These are phyloP conservation scores for Calliphora vomitoria DNA, from an alignment of 2,888 invertebrate species.

Conservation along the genomic window DNA sequence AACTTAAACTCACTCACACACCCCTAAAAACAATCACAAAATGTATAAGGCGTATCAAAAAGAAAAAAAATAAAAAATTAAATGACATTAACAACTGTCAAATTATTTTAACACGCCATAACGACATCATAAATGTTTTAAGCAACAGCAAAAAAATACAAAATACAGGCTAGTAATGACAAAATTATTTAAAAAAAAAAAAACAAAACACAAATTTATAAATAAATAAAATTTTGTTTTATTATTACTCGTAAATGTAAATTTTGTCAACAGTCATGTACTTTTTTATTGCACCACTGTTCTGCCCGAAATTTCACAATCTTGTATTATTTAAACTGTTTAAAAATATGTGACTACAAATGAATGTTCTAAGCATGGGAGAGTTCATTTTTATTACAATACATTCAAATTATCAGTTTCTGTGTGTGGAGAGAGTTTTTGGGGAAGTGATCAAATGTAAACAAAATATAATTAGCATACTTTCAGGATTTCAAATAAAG, in stretches of 20 bases:
- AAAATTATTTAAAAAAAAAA: slow-evolving; percentile 6
- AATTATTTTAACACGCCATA: slow-evolving; percentile 78
- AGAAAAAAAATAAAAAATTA: slow-evolving; percentile 38
- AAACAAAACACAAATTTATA: background rate
- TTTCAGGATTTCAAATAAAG: background rate
- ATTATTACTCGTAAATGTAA: slow-evolving; percentile 5
- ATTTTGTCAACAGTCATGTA: slow-evolving; percentile 14
- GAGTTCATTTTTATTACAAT: background rate
- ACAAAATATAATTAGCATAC: background rate
- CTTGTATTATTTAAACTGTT: background rate
- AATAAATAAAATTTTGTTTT: background rate
- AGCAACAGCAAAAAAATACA: slow-evolving; percentile 1
- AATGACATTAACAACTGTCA: slow-evolving; percentile 76
- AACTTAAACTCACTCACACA: slow-evolving; percentile 21
- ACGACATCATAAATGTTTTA: slow-evolving; percentile 79
- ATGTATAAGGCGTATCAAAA: slow-evolving; percentile 57
- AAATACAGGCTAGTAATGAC: slow-evolving; percentile 1
- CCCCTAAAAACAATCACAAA: slow-evolving; percentile 26
- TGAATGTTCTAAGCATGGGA: too few relatives aligned
- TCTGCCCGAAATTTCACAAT: background rate
- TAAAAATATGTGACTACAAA: too few relatives aligned
- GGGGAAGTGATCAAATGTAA: background rate
- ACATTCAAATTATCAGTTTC: background rate
- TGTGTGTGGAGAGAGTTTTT: background rate
- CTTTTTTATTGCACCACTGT: background rate